Conservation (phyloP, 2,113 vertebrate genomes). For the Australoheros scitulus region DNA sequence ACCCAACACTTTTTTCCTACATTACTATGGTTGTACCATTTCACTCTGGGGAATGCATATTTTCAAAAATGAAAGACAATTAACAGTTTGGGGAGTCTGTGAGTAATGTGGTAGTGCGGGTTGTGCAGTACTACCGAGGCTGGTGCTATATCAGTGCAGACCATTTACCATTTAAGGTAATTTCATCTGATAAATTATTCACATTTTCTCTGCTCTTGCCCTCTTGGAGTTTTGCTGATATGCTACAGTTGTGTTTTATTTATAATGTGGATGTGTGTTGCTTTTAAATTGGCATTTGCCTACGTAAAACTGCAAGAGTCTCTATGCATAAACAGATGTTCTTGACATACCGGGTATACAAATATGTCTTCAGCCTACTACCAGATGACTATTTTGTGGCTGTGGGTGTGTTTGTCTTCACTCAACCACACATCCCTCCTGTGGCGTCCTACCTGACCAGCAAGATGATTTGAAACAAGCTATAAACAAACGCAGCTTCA, state of each 20-base stretch:
- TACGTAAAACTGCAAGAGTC: neutral
- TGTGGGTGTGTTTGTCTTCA: neutral
- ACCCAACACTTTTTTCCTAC: neutral
- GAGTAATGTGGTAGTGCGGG: neutral
- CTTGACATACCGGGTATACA: neutral
- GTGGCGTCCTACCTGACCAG: neutral
- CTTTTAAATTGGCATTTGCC: neutral
- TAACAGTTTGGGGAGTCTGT: neutral
- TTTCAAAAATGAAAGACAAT: neutral
- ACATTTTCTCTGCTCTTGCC: neutral
- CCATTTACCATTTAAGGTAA: slow-evolving; percentile 13
- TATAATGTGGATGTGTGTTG: neutral
- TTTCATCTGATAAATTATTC: slow-evolving; percentile 2
- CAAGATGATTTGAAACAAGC: neutral
- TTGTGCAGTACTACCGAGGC: neutral
- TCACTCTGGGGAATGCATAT: neutral
- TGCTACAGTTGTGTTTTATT: slow-evolving; percentile 8
- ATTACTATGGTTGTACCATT: neutral
- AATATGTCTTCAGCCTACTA: neutral
- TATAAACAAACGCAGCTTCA: neutral
- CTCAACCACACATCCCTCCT: neutral
- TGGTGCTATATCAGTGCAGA: neutral
- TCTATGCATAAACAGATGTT: neutral
- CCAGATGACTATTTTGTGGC: neutral
- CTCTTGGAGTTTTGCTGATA: slow-evolving; percentile 7